Evolutionary conservation across 2,113 vertebrate species (phyloP).

Genomic region (Heterocephalus glaber): DNA sequence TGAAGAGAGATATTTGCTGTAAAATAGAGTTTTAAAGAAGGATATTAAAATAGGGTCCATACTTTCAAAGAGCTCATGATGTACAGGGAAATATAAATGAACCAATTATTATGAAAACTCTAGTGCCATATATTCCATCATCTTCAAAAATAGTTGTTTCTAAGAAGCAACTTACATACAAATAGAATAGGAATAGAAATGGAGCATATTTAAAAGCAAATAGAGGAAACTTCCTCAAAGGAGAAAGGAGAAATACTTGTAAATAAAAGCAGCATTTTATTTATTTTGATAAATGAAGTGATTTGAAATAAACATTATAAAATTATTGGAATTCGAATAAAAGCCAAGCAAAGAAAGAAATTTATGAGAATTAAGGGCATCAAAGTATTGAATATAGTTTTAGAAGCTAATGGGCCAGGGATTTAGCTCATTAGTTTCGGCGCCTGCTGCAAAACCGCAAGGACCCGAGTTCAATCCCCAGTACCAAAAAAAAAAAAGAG

Average conservation of each 20-base stretch:
- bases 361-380: background rate
- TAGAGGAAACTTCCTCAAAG: background rate
- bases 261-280: background rate
- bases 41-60: background rate
- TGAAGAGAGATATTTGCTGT: background rate
- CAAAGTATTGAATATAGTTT: background rate
- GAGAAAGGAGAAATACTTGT: background rate
- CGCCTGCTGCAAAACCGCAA: too few species aligned
- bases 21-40: background rate
- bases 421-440: too few species aligned
- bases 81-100: background rate
- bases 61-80: background rate
- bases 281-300: background rate
- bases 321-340: background rate
- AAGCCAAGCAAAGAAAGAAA: background rate
- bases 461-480: too few species aligned
- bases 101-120: background rate
- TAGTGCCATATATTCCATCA: background rate
- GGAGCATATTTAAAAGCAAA: background rate
- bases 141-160: background rate
- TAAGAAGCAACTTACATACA: background rate
- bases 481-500: too few species aligned
- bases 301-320: background rate
- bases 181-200: background rate
- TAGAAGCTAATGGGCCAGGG: too few species aligned